Base-by-base conservation (phyloP, 1,140 invertebrate genomes). In the Drosophila navojoa region DNA sequence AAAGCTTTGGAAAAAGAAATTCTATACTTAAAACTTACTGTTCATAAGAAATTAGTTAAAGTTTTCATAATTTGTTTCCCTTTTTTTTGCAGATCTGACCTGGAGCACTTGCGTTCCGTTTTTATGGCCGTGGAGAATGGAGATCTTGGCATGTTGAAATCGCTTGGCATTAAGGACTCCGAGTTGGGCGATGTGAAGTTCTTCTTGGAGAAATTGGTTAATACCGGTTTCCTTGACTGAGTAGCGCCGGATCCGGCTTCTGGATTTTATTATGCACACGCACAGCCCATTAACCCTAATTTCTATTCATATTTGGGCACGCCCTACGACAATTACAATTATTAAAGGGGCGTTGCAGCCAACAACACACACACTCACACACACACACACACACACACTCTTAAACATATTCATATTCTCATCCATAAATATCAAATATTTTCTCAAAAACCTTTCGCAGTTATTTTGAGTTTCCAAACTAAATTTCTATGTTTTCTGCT, bases 111-210 rank as follows among this genome's bases (percentile, higher is more conserved):
- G 71, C 96, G 97, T 87, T 97, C 97, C 3, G 97, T 98, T 9
- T 98, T 99, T 92, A 97, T 98, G 95, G 97, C 97, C 1, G 98
- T 99, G n/a, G 97, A 98, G 90, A 98, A 98, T 87, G 98, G 98
- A 4, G 97, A 98, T 92, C 94, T 98, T 15, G 97, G 97, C 61
- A 97, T 98, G 95, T 93, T 99, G 42, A 98, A 98, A 92, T 97
- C 97, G 9, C 94, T 98, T 27, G 98, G 98, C 49, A 98, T 98
- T 91, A 98, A 98, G 92, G 97, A 98, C 92, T 98, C 97, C 0
- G 98, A 99, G 92, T 93, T 98, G 29, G 97, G 97, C n/a, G 98
- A 99, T 91, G 97, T 99, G 25, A 98, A 98, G 91, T 99, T 99
- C 93, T 99, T 99, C 94, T 94, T 98, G 68, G 98, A 99, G 93